Evolutionary conservation across 2,113 vertebrate genomes (phyloP).

Genomic region (Pachypanchax playfairii): DNA sequence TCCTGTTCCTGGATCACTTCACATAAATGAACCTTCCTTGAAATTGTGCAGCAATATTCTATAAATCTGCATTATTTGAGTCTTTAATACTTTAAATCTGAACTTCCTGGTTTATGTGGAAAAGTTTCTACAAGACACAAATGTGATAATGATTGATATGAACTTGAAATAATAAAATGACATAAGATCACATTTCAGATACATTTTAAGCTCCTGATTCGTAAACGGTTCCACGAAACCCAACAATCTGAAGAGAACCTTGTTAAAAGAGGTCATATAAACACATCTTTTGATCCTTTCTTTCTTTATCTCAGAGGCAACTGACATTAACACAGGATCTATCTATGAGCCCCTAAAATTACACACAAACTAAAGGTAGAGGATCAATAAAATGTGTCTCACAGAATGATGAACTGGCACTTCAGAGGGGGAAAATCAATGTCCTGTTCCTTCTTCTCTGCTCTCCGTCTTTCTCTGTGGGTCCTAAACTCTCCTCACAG

Average conservation of each 20-base stretch:
- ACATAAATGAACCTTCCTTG: too few species aligned
- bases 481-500: conserved; percentile 46
- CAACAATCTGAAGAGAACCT: conserved; percentile 22
- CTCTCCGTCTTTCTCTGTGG: conserved; percentile 33
- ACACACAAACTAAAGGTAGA: conserved; percentile 81
- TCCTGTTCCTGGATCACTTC: too few species aligned
- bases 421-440: conserved; percentile 79
- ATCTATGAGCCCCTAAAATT: conserved; percentile 80
- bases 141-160: too few species aligned
- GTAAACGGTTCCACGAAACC: conserved; percentile 30
- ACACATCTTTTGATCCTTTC: conserved; percentile 63
- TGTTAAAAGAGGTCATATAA: conserved; percentile 67
- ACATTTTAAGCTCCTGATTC: background rate
- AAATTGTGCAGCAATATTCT: too few species aligned
- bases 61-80: too few species aligned
- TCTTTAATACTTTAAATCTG: too few species aligned
- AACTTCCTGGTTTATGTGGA: too few species aligned
- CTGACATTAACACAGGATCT: conserved; percentile 66
- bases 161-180: too few species aligned
- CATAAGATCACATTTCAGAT: too few species aligned
- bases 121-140: too few species aligned
- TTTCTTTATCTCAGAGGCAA: conserved; percentile 63
- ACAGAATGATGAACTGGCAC: conserved; percentile 83
- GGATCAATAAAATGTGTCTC: conserved; percentile 78
- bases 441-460: conserved; percentile 30